Conservation (phyloP, 1,140 invertebrate genomes). For the Myzus persicae region DNA sequence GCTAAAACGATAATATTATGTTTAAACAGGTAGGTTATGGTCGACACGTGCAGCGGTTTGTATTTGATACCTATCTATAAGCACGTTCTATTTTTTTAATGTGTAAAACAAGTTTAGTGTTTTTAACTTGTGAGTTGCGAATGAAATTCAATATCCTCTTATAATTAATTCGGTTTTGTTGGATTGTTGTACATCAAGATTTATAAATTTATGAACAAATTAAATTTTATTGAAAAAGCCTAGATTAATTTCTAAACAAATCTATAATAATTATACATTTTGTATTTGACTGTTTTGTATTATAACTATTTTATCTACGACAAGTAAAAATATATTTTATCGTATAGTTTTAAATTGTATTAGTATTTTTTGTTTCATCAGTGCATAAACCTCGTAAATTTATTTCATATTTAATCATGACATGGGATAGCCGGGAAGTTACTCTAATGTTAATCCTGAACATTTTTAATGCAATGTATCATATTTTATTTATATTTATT, state of each 20-base stretch:
- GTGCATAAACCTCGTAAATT: neutral
- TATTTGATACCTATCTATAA: neutral
- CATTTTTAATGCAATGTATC: neutral
- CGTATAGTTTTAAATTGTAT: neutral
- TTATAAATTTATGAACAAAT: neutral
- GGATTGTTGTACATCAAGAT: neutral
- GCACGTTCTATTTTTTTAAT: conserved; percentile 30
- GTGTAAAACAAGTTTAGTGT: neutral
- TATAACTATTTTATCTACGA: neutral
- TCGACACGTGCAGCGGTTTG: neutral
- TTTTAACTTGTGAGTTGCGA: neutral
- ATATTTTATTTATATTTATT: neutral
- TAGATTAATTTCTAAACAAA: neutral
- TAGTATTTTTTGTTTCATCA: neutral
- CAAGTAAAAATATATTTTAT: neutral
- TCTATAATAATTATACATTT: neutral
- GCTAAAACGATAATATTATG: conserved; percentile 19
- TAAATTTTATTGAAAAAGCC: neutral
- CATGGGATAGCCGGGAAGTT: neutral
- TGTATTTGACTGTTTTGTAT: neutral
- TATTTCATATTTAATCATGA: neutral
- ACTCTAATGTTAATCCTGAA: neutral
- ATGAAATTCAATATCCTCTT: neutral
- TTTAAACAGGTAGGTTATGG: conserved; percentile 14
- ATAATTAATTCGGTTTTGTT: neutral